These are phyloP conservation scores for Meda fulgida DNA, from an alignment of 2,797 vertebrate species.

Conservation along the genomic window DNA sequence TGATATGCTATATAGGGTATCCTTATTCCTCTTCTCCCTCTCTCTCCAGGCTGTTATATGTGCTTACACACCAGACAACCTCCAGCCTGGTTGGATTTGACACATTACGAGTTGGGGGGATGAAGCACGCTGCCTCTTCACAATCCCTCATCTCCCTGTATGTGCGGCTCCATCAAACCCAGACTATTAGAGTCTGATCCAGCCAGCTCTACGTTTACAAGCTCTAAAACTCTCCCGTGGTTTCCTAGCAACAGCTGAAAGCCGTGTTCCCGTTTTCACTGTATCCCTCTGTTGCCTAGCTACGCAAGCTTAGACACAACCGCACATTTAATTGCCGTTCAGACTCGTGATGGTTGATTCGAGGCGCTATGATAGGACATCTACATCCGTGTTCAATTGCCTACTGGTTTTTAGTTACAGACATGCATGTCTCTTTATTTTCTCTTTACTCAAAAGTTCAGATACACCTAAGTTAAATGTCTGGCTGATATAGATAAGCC, in stretches of 20 bases:
- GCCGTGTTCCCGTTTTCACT: slow-evolving; percentile 74
- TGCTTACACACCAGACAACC: slow-evolving; percentile 75
- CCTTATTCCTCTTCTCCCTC: slow-evolving; percentile 62
- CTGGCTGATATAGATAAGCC: background rate
- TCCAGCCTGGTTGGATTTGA: slow-evolving; percentile 75
- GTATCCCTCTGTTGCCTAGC: slow-evolving; percentile 84
- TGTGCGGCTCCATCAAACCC: slow-evolving; percentile 79
- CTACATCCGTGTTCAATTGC: background rate
- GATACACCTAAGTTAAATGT: background rate
- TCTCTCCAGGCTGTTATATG: slow-evolving; percentile 62
- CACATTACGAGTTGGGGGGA: slow-evolving; percentile 74
- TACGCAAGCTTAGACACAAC: slow-evolving; percentile 80
- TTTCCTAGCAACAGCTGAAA: slow-evolving; percentile 86
- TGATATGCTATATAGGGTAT: slow-evolving; percentile 77
- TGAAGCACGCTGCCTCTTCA: slow-evolving; percentile 69
- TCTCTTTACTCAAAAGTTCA: background rate
- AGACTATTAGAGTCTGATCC: slow-evolving; percentile 82
- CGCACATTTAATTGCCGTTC: slow-evolving; percentile 72
- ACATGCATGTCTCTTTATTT: background rate
- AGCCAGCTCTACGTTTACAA: slow-evolving; percentile 75
- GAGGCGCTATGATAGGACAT: background rate
- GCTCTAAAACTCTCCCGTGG: slow-evolving; percentile 81
- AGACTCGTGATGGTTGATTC: slow-evolving; percentile 64
- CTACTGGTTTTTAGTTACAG: background rate
- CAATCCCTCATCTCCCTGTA: slow-evolving; percentile 80